Conservation (phyloP, 2,888 invertebrate species). For the Erpobdella octoculata region DNA sequence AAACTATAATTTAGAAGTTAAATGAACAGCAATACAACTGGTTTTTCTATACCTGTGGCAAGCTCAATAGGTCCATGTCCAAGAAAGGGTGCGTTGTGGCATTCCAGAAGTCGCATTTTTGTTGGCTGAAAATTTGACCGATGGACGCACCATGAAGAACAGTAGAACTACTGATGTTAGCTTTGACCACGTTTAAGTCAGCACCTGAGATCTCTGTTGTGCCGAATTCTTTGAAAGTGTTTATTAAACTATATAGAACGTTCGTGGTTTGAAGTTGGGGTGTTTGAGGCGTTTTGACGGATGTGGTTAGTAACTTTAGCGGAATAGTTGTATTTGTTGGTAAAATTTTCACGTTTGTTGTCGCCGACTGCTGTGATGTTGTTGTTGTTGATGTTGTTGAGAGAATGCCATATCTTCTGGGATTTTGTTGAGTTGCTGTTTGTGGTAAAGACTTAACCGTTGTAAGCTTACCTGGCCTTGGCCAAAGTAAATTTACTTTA, state of each 20-base stretch:
- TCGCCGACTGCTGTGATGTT: neutral
- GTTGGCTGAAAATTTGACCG: too few relatives aligned
- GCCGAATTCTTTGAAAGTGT: too few relatives aligned
- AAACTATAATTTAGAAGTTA: neutral
- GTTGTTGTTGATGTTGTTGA: neutral
- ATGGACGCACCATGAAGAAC: neutral
- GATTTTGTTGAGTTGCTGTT: too few relatives aligned
- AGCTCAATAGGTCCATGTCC: neutral
- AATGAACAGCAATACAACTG: neutral
- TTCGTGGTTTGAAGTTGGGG: too few relatives aligned
- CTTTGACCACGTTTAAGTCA: too few relatives aligned
- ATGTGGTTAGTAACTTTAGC: neutral
- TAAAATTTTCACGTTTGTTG: neutral
- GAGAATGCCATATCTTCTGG: too few relatives aligned
- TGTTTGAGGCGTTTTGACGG: neutral
- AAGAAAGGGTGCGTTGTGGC: constrained; percentile 11
- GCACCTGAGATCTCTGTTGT: too few relatives aligned
- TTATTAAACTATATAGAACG: too few relatives aligned
- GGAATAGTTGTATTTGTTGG: neutral
- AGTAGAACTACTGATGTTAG: neutral
- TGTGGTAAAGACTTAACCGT: too few relatives aligned
- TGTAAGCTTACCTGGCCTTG: too few relatives aligned
- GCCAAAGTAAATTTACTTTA: too few relatives aligned
- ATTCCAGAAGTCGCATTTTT: constrained; percentile 15
- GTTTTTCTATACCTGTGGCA: constrained; percentile 1